Percentiles rank a stretch among this genome's conserved stretches.
Evolutionary conservation across 2,113 vertebrate genomes (phyloP).

Genomic region (Sterrhoptilus dennistouni): DNA sequence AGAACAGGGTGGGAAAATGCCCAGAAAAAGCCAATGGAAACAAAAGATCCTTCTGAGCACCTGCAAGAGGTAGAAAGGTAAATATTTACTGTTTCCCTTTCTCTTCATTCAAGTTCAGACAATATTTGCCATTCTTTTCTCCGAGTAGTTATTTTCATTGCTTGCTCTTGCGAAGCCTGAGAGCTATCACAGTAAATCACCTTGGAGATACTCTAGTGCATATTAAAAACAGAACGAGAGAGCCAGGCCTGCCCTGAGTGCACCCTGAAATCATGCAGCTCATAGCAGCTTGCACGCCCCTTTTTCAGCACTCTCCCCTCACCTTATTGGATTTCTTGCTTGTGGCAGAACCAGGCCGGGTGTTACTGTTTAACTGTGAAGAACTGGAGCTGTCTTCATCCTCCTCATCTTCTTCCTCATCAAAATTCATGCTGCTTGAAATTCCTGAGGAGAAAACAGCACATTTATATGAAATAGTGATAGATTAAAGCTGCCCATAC

Average conservation of each 20-base stretch:
- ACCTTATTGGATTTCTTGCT: constrained; percentile 96
- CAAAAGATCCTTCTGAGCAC: background rate
- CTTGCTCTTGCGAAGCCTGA: background rate
- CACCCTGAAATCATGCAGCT: background rate
- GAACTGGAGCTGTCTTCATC: constrained; percentile 97
- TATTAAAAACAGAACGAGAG: background rate
- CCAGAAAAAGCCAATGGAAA: background rate
- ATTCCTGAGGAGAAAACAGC: constrained; percentile 78
- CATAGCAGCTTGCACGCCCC: background rate
- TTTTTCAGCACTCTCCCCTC: background rate
- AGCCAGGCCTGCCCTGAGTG: background rate
- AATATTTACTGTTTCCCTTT: constrained; percentile 38
- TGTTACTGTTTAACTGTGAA: constrained; percentile 95
- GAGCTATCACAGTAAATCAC: background rate
- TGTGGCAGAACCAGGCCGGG: constrained; percentile 91
- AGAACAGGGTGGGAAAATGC: background rate
- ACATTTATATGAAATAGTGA: background rate
- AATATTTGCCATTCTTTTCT: constrained; percentile 27
- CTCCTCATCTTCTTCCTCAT: constrained; percentile 95
- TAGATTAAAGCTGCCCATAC: background rate
- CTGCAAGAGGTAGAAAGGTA: constrained; percentile 4
- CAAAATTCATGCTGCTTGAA: constrained; percentile 98
- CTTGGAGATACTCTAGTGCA: background rate
- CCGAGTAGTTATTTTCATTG: background rate
- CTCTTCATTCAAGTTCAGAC: constrained; percentile 13